These are phyloP conservation scores for Nilaparvata lugens DNA, from an alignment of 1,140 invertebrate species.

Conservation along the genomic window DNA sequence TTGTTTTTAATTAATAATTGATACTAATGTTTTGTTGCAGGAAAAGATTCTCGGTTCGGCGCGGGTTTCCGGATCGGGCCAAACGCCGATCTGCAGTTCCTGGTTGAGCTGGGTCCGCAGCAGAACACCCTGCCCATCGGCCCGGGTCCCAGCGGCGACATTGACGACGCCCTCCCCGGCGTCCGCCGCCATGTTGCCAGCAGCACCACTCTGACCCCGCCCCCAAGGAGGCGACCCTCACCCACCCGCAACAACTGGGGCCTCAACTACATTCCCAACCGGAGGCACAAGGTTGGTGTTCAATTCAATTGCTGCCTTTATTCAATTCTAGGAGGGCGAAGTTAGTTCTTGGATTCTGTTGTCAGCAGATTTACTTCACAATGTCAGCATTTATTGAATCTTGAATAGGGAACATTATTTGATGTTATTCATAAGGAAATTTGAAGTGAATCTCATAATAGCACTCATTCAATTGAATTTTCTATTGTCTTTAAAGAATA, in stretches of 20 bases:
- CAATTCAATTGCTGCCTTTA: too few species aligned
- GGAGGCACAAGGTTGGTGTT: not conserved
- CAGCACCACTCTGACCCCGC: not conserved
- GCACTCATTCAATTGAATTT: too few species aligned
- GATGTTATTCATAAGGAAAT: too few species aligned
- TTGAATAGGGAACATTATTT: too few species aligned
- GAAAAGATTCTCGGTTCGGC: conserved; percentile 64
- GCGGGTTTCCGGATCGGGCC: conserved; percentile 65
- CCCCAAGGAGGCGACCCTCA: not conserved
- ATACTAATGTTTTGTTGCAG: conserved; percentile 46
- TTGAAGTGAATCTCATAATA: too few species aligned
- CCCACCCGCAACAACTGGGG: not conserved
- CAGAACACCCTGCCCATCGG: conserved; percentile 51
- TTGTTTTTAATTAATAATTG: too few species aligned
- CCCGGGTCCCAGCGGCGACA: not conserved
- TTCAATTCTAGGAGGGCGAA: too few species aligned
- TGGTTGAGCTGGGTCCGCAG: conserved; percentile 67
- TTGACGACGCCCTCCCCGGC: not conserved
- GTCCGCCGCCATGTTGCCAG: not conserved
- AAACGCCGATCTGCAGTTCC: conserved; percentile 64
- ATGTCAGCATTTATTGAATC: too few species aligned
- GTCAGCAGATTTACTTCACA: too few species aligned
- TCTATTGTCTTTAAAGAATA: too few species aligned
- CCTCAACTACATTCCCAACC: not conserved
- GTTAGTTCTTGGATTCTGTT: too few species aligned